Percentiles rank a stretch among this genome's conserved stretches.
phyloP scores from a whole-genome alignment of 2,888 invertebrate species.

The Folsomia candida region DNA sequence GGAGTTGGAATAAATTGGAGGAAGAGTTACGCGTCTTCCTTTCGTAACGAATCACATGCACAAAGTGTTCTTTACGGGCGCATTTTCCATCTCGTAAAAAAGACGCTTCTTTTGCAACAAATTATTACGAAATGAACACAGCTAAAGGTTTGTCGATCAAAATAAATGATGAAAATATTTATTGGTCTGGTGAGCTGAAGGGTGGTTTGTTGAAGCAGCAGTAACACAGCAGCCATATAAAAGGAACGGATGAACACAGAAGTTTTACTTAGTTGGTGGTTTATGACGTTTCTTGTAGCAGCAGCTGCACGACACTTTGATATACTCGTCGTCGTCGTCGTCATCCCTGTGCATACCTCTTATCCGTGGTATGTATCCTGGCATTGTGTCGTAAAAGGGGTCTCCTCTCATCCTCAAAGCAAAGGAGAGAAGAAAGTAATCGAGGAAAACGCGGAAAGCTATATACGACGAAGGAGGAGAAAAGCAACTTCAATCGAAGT shows the following conservation, averaged over 20 bases:
- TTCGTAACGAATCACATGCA: neutral
- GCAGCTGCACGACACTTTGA: neutral
- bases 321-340: neutral
- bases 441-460: slow-evolving; percentile 46
- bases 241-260: neutral
- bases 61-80: neutral
- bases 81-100: neutral
- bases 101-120: neutral
- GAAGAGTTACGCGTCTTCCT: neutral
- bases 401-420: slow-evolving; percentile 9
- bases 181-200: slow-evolving; percentile 16
- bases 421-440: slow-evolving; percentile 38
- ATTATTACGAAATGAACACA: slow-evolving; percentile 28
- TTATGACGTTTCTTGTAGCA: neutral
- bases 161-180: slow-evolving; percentile 43
- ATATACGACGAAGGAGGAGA: slow-evolving; percentile 49
- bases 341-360: too few species aligned
- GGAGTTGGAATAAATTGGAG: slow-evolving; percentile 13
- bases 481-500: slow-evolving; percentile 51
- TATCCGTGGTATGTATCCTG: neutral
- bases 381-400: neutral
- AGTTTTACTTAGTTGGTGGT: neutral
- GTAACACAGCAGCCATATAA: neutral
- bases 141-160: slow-evolving; percentile 41
- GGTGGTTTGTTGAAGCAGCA: neutral